Evolutionary conservation across 2,797 vertebrate species (phyloP), one percentile per base, ranked within the genome.

Genomic region (Sebastes wilsoni): DNA sequence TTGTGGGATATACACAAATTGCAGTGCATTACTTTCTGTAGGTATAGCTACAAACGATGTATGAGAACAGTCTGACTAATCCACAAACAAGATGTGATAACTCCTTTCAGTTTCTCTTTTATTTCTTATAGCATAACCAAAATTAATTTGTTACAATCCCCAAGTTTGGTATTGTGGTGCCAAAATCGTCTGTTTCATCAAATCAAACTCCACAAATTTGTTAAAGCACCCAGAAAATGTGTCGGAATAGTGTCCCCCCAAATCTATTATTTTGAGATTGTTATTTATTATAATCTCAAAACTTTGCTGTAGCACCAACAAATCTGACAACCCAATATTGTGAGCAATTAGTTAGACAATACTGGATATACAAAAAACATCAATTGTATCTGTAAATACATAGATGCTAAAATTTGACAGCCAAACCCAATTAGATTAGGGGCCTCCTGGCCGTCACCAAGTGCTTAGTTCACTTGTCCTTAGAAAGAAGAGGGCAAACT

Each of bases 401-500:
- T 52, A 18, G 22, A 54, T 28, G 7, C 27, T 3, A 52, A 42
- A 67, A 56, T 22, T 42, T 59, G 13, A 61, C 2, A 66, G 11
- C 22, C 25, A 34, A 69, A 32, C 18, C 2, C 1, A 30, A 13
- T 65, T 69, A 30, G 16, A 68, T 30, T 55, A 3, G 16, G 16
- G 66, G n/a, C 52, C 30, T 23, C 5, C 59, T 65, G 32, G n/a
- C n/a, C n/a, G n/a, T n/a, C n/a, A 13, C 28, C 55, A 54, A 22
- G 27, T 67, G 12, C 36, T 12, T 18, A 28, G 13, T 34, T 42
- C 34, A 32, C 46, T 14, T 25, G 13, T 81, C 22, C 59, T 66
- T 58, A 12, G 30, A 52, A 67, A 83, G 59, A 88, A 71, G 82
- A 79, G 11, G 23, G 27, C 42, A 71, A 82, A 75, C 66, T 79